These are phyloP conservation scores for Elgonia sp. DNA, from an alignment of 2,888 invertebrate species.

Conservation along the genomic window DNA sequence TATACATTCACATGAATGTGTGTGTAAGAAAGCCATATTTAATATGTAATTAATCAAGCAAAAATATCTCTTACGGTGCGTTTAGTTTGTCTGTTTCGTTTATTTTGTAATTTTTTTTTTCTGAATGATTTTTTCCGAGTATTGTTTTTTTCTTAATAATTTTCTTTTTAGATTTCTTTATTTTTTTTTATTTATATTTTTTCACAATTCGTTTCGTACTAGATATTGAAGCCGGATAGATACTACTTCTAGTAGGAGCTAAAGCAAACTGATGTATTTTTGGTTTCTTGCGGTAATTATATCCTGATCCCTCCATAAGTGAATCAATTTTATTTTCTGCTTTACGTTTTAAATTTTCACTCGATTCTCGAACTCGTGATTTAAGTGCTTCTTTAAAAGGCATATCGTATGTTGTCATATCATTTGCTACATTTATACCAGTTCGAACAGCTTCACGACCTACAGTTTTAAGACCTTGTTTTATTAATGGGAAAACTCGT, in stretches of 20 bases:
- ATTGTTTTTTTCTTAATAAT: not conserved
- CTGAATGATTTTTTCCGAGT: not conserved
- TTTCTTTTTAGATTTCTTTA: not conserved
- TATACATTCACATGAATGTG: slow-evolving; percentile 33
- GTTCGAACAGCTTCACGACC: slow-evolving; percentile 25
- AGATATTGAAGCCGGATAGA: not conserved
- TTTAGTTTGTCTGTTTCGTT: not conserved
- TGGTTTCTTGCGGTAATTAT: not conserved
- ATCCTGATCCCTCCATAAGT: slow-evolving; percentile 33
- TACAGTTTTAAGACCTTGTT: not conserved
- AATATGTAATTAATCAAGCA: not conserved
- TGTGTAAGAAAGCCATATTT: slow-evolving; percentile 42
- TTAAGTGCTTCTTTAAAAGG: slow-evolving; percentile 5
- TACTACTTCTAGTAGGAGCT: not conserved
- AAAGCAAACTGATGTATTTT: slow-evolving; percentile 1
- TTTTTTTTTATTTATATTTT: not conserved
- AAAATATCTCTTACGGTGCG: slow-evolving; percentile 2
- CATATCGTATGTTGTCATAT: not conserved
- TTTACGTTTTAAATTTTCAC: slow-evolving; percentile 10
- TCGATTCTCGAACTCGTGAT: slow-evolving; percentile 1
- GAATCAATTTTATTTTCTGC: slow-evolving; percentile 31
- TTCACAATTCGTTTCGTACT: not conserved
- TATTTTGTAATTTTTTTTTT: slow-evolving; percentile 10
- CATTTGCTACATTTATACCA: not conserved
- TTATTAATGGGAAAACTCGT: slow-evolving; percentile 28